phyloP scores from a whole-genome alignment of 2,113 vertebrate genomes.

The Trichomycterus rosablanca region DNA sequence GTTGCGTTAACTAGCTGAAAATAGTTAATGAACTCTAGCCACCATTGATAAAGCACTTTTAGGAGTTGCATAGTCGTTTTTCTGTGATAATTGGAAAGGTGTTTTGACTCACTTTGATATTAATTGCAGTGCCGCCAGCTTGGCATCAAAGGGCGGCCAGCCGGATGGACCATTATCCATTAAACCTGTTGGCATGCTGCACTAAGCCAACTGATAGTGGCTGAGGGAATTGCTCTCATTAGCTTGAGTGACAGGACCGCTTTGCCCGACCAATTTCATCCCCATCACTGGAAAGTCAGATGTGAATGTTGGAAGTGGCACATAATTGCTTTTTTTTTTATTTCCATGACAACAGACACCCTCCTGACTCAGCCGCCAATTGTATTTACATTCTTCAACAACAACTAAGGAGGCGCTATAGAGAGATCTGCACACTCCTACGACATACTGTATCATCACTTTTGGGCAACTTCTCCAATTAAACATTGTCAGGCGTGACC shows the following conservation, averaged over 20 bases:
- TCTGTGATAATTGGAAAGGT: conserved; percentile 37
- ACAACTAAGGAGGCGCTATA: neutral
- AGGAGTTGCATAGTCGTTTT: conserved; percentile 10
- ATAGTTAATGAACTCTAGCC: conserved; percentile 2
- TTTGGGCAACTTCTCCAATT: conserved; percentile 38
- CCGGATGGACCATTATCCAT: conserved; percentile 37
- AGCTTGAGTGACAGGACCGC: conserved; percentile 46
- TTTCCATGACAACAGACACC: conserved; percentile 72
- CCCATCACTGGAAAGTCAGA: conserved; percentile 46
- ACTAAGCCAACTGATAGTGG: conserved; percentile 17
- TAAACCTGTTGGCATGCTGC: conserved; percentile 33
- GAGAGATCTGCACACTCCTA: neutral
- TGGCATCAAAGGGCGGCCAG: conserved; percentile 32
- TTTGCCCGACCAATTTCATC: conserved; percentile 40
- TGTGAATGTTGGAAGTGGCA: conserved; percentile 62
- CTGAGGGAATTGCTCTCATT: conserved; percentile 47
- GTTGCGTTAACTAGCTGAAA: conserved; percentile 14
- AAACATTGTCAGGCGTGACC: conserved; percentile 40
- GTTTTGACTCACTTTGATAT: conserved; percentile 41
- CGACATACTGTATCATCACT: conserved; percentile 14
- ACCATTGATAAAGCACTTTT: conserved; percentile 11
- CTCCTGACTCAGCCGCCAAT: conserved; percentile 16
- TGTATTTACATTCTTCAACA: conserved; percentile 25
- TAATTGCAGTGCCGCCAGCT: conserved; percentile 28
- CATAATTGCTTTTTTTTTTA: conserved; percentile 77